Conservation (phyloP, 1,140 invertebrate genomes). For the Trigoniulus corallinus region DNA sequence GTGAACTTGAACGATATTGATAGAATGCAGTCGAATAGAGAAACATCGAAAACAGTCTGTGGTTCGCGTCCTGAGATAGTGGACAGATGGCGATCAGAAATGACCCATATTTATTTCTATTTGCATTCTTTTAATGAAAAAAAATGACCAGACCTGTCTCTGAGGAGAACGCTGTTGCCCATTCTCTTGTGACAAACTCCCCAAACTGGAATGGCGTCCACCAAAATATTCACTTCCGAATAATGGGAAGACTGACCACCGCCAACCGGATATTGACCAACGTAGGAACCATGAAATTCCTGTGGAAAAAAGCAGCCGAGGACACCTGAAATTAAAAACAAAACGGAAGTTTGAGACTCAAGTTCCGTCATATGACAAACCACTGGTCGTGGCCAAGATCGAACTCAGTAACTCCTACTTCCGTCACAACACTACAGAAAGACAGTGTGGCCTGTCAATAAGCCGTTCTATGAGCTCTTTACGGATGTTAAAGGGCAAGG, state of each 20-base stretch:
- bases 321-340: no score
- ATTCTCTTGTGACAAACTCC: constrained; percentile 41
- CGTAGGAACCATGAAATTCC: constrained; percentile 46
- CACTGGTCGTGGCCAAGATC: no score
- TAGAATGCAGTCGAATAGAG: constrained; percentile 37
- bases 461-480: no score
- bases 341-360: no score
- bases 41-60: constrained; percentile 40
- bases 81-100: no score
- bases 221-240: constrained; percentile 41
- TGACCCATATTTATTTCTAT: no score
- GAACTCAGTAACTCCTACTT: no score
- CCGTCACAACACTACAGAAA: no score
- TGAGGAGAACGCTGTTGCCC: constrained; percentile 43
- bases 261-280: constrained; percentile 35
- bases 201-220: constrained; percentile 46
- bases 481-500: no score
- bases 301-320: constrained; percentile 47
- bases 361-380: no score
- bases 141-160: constrained; percentile 30
- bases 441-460: no score
- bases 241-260: constrained; percentile 29
- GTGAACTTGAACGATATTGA: constrained; percentile 45
- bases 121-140: no score
- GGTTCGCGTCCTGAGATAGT: constrained; percentile 16